Base-by-base conservation (phyloP, 2,113 vertebrate genomes). In the Carassius auratus region DNA sequence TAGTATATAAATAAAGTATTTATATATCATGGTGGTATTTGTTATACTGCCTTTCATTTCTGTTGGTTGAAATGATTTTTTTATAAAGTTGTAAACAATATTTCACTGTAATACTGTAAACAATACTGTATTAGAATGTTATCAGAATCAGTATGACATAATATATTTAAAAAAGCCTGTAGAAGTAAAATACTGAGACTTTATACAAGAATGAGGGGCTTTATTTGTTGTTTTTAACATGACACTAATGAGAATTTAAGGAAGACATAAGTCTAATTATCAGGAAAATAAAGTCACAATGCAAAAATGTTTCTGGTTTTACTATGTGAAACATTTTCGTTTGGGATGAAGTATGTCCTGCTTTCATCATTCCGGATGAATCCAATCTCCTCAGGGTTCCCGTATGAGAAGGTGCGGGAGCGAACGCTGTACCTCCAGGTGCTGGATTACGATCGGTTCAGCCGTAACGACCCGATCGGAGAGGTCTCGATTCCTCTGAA, bases 371-470 rank as follows among this genome's bases (percentile, higher is more conserved):
- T 71, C 17, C 0, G 17, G 15, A 71, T 5, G 19, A 73, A 42
- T 73, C 17, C 19, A 2, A 36, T 26, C n/a, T 2, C 57, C 66
- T 52, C 91, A 97, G 96, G 96, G 66, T 97, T 97, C 77, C 96
- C 96, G 61, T 97, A 97, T 0, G 96, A 97, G 92, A 97, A 97
- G 91, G 96, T 97, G 89, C 95, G 96, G 85, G 96, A 97, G 93
- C 90, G 96, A 61, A 93, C 96, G 73, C 95, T 97, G 85, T 97
- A 97, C 92, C 94, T 97, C 85, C 96, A 97, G 89, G 96, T 95
- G 84, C 92, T 97, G 93, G 96, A 96, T 90, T 97, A 97, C 0
- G 96, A 97, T 89, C 95, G 96, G 68, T 97, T 97, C 93, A 97
- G 96, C 88, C 95, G 96, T 48, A 97, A 97, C 0, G 96, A 97